Evolutionary conservation across 2,888 invertebrate species (phyloP).

Genomic region (Eustalomyia histrio): DNA sequence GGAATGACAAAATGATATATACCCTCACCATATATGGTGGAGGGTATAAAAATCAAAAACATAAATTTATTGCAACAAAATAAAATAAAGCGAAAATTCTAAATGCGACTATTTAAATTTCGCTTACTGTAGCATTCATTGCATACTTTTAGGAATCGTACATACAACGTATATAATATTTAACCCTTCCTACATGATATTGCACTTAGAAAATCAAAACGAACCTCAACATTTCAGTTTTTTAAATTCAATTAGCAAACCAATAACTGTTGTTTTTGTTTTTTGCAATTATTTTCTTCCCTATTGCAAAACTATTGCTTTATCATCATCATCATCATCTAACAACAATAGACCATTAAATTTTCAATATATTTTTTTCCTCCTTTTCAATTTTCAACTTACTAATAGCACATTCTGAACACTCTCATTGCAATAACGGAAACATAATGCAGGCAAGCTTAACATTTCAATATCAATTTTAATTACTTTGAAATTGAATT

Average conservation of each 20-base stretch:
- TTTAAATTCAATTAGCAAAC: slow-evolving; percentile 55
- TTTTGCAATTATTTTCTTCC: not conserved
- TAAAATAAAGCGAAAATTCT: no score
- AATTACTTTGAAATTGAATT: slow-evolving; percentile 64
- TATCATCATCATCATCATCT: slow-evolving; percentile 7
- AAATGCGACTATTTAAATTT: no score
- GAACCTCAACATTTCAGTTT: slow-evolving; percentile 15
- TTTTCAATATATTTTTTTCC: slow-evolving; percentile 10
- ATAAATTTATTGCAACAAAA: no score
- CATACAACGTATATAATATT: no score
- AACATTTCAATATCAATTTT: slow-evolving; percentile 63
- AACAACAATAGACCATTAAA: slow-evolving; percentile 5
- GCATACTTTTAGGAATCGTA: slow-evolving; percentile 30
- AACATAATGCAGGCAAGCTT: not conserved
- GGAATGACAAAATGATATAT: no score
- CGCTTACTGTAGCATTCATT: no score
- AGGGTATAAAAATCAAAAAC: no score
- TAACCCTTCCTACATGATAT: no score
- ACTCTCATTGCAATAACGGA: slow-evolving; percentile 5
- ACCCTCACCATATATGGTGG: no score
- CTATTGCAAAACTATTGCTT: slow-evolving; percentile 1
- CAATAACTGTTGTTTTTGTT: slow-evolving; percentile 15
- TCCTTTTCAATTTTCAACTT: not conserved
- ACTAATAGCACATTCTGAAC: slow-evolving; percentile 19
- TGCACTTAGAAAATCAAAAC: not conserved